Evolutionary conservation across 2,888 invertebrate genomes (phyloP), one percentile per base, ranked within the genome.

Genomic region (Ophonus ardosiacus): DNA sequence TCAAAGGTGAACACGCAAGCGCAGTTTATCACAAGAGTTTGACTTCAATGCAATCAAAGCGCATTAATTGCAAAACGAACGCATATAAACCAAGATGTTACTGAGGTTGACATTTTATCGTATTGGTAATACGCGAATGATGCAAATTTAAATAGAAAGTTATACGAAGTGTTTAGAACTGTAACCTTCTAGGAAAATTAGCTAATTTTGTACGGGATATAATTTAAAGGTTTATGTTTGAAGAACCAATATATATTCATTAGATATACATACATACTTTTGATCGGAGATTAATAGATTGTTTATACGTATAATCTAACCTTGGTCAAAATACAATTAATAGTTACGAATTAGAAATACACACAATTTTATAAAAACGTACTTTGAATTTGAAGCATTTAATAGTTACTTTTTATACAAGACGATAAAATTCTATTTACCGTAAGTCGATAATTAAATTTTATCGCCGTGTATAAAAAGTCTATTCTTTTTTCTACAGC

Each of bases 1-100:
- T 81, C 68, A 81, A 65, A 81, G 81, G 81, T 63, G 21, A 81
- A 7, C 21, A 68, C 81, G 81, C 81, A 43, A 6, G 81, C 51
- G 81, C 21, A 13, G 43, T 51, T 8, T 8, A 1, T 13, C 7
- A 13, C 43, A n/a, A 13, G 43, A 51, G 10, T 51, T 51, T 8
- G 43, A 51, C 43, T 51, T 51, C 10, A 51, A 51, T 51, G 43
- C 43, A 51, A 51, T 51, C 43, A 51, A 8, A 51, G 1, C 43
- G 31, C 31, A 31, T 4, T 31, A 31, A 51, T 51, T 51, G 43
- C 43, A 51, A 51, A 51, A 51, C 43, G 43, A 51, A 51, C 43
- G 7, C 7, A 51, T 51, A 51, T 51, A 51, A 51, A 51, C 43
- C 0, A 8, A 8, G 43, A 51, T 51, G 43, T 51, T 31, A 51